Evolutionary conservation across 2,113 vertebrate genomes (phyloP).

Genomic region (Festucalex cinctus): DNA sequence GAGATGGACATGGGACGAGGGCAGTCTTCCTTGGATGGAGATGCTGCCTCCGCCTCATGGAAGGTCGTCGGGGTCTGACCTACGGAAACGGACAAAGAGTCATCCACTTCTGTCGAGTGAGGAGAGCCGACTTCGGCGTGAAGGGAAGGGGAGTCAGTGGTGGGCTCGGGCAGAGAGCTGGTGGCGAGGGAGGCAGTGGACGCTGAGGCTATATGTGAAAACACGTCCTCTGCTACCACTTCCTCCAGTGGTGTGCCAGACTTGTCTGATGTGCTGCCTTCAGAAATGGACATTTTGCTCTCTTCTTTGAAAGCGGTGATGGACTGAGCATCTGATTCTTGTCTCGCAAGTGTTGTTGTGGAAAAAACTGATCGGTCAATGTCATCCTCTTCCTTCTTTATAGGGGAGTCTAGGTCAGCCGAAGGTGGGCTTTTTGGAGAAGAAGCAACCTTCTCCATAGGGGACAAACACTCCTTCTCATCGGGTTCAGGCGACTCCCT

Average conservation of each 20-base stretch:
- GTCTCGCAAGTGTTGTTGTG: slow-evolving; percentile 56
- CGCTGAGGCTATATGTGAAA: slow-evolving; percentile 92
- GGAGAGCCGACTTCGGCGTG: slow-evolving; percentile 95
- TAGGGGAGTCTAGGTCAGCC: slow-evolving; percentile 70
- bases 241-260: slow-evolving; percentile 91
- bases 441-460: slow-evolving; percentile 76
- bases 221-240: slow-evolving; percentile 90
- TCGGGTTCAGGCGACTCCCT: slow-evolving; percentile 83
- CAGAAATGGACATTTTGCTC: slow-evolving; percentile 97
- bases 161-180: slow-evolving; percentile 91
- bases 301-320: slow-evolving; percentile 87
- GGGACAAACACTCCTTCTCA: slow-evolving; percentile 77
- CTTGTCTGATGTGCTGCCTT: slow-evolving; percentile 93
- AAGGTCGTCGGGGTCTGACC: slow-evolving; percentile 92
- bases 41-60: slow-evolving; percentile 87
- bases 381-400: slow-evolving; percentile 63
- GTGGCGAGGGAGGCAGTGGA: slow-evolving; percentile 94
- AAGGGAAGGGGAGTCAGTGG: slow-evolving; percentile 90
- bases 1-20: slow-evolving; percentile 97
- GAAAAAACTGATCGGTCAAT: slow-evolving; percentile 59
- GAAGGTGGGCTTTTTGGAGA: slow-evolving; percentile 77
- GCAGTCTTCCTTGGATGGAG: slow-evolving; percentile 90
- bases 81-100: slow-evolving; percentile 94
- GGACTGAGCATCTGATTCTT: slow-evolving; percentile 75
- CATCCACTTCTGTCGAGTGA: slow-evolving; percentile 94